Evolutionary conservation across 1,140 invertebrate genomes (phyloP), one percentile per base, ranked within the genome.

Genomic region (Pseudomyrmex gracilis): DNA sequence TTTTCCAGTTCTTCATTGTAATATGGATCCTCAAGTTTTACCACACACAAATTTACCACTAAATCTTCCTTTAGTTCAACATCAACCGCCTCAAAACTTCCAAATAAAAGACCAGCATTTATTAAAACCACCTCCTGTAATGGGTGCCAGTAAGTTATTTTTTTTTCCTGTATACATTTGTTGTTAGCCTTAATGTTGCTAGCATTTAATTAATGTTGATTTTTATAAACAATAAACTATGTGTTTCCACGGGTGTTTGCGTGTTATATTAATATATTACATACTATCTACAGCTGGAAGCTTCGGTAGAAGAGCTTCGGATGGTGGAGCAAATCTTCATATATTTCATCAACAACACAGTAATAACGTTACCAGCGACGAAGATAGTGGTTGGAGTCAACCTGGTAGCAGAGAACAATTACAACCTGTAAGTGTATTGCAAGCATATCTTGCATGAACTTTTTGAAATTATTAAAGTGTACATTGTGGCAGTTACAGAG

Each of bases 271-370:
- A 60, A 4, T 17, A n/a, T 64, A 1, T 10, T 73, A 45, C 15
- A 57, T 64, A 13, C 66, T 58, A 7, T 78, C 89, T 92, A 34
- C 87, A 96, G 97, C 96, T 87, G 96, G 97, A 84, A 96, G 96
- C 64, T 98, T 99, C 94, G 98, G 97, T 58, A 95, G 98, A 73
- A 96, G 98, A 90, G 98, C 98, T 66, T 99, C 98, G 7, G 98
- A 99, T 95, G 98, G 98, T 88, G 98, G 98, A 70, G 98, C 98
- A 58, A 98, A 99, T 95, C 96, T 99, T 53, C 97, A 97, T 85
- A 96, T 97, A 89, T 97, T 96, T 89, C 97, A 96, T 92, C 96
- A 96, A 89, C 95, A 95, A 85, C 92, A 93, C 20, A 91, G 92
- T 20, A 93, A 89, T 89, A 87, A 84, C 17, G 91, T 89, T 63